These are phyloP conservation scores for Prenolepis imparis DNA, from an alignment of 2,888 invertebrate species.

Conservation along the genomic window DNA sequence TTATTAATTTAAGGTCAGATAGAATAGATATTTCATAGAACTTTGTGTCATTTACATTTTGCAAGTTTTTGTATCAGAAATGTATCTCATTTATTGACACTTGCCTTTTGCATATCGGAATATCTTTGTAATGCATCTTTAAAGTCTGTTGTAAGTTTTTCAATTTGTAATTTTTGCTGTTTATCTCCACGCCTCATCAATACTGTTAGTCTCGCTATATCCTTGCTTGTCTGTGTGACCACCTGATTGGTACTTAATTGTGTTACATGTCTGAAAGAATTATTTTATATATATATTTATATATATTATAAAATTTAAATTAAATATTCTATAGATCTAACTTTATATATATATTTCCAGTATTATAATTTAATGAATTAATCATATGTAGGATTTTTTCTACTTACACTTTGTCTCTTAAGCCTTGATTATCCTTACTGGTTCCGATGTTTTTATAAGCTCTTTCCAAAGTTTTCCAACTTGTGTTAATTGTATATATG, in stretches of 20 bases:
- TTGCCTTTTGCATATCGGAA: conserved; percentile 93
- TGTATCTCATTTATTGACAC: neutral
- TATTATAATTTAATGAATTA: neutral
- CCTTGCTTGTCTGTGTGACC: conserved; percentile 91
- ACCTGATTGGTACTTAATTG: conserved; percentile 92
- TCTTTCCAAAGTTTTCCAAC: conserved; percentile 91
- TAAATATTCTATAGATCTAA: neutral
- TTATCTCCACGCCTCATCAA: conserved; percentile 92
- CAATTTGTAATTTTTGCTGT: conserved; percentile 94
- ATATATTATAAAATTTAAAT: conserved; percentile 21
- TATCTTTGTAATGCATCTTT: conserved; percentile 93
- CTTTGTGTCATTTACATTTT: neutral
- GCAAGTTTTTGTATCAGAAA: neutral
- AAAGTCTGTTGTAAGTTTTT: conserved; percentile 94
- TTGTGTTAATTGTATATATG: conserved; percentile 92
- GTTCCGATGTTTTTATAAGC: conserved; percentile 92
- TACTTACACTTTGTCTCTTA: conserved; percentile 90
- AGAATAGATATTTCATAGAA: neutral
- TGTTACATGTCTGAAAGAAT: conserved; percentile 89
- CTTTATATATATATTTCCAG: neutral
- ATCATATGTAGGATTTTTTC: neutral
- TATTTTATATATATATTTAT: conserved; percentile 20
- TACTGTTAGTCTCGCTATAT: conserved; percentile 91
- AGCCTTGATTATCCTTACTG: conserved; percentile 90
- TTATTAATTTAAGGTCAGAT: neutral